A percentile compares a stretch with the other conserved stretches of the same genome.
phyloP scores from a whole-genome alignment of 1,140 invertebrate genomes.

The Papilio aristodemus region DNA sequence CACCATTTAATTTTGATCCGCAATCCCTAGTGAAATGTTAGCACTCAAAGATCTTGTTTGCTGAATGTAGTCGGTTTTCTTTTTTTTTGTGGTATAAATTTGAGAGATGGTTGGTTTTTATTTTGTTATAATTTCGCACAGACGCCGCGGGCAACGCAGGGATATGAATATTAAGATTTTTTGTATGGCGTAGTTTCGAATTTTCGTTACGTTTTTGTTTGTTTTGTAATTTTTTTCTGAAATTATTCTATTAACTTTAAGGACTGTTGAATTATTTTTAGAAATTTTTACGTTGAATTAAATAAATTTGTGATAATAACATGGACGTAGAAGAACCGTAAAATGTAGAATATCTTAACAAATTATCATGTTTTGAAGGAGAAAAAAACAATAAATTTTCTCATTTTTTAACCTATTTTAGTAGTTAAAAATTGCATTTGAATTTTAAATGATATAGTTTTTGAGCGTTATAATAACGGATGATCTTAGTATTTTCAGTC shows the following conservation, averaged over 20 bases:
- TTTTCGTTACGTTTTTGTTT: constrained; percentile 48
- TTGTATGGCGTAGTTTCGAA: constrained; percentile 43
- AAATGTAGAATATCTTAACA: too few relatives aligned
- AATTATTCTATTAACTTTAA: not conserved
- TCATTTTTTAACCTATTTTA: too few relatives aligned
- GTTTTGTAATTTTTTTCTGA: constrained; percentile 6
- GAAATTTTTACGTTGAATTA: too few relatives aligned
- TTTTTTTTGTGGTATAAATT: constrained; percentile 70
- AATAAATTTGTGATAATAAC: too few relatives aligned
- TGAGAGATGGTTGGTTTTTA: constrained; percentile 63
- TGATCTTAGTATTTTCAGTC: not conserved
- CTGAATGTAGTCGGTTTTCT: constrained; percentile 42
- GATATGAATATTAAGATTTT: constrained; percentile 73
- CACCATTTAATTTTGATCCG: constrained; percentile 40
- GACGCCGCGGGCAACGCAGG: constrained; percentile 62
- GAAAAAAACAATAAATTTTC: too few relatives aligned
- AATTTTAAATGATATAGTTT: too few relatives aligned
- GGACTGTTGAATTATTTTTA: not conserved
- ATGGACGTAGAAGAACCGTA: too few relatives aligned
- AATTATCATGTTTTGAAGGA: too few relatives aligned
- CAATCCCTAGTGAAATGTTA: not conserved
- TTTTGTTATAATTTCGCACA: constrained; percentile 76
- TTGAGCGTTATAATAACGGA: too few relatives aligned
- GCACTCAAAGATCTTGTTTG: constrained; percentile 38
- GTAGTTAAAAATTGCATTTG: too few relatives aligned